A percentile compares a stretch with the other conserved stretches of the same genome.
These are phyloP conservation scores for Crocallis elinguaria DNA, from an alignment of 2,888 invertebrate genomes.

Conservation along the genomic window DNA sequence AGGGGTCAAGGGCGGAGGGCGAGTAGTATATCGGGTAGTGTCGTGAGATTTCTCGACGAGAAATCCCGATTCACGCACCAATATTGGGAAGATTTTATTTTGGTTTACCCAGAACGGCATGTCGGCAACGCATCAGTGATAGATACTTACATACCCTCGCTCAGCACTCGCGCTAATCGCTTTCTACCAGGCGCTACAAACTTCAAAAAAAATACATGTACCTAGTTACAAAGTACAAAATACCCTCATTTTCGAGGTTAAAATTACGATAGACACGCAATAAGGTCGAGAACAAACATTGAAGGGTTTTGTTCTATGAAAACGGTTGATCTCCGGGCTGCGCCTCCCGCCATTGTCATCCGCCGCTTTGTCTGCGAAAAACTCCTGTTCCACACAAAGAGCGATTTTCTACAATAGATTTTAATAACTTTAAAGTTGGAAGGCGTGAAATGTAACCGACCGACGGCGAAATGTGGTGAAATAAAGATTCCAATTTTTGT, in stretches of 20 bases:
- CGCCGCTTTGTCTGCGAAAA: slow-evolving; percentile 57
- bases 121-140: no score
- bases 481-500: background rate
- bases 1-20: no score
- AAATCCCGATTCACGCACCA: no score
- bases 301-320: slow-evolving; percentile 58
- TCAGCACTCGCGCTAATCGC: no score
- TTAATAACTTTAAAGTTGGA: slow-evolving; percentile 25
- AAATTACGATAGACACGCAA: slow-evolving; percentile 10
- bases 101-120: no score
- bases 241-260: background rate
- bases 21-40: no score
- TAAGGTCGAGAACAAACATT: slow-evolving; percentile 45
- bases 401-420: slow-evolving; percentile 27
- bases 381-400: slow-evolving; percentile 41
- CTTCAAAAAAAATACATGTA: no score
- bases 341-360: slow-evolving; percentile 55
- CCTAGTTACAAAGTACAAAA: background rate
- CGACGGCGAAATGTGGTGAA: background rate
- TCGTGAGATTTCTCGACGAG: no score
- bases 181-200: no score
- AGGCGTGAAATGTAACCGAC: slow-evolving; percentile 8
- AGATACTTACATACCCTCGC: no score
- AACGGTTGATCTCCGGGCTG: slow-evolving; percentile 58
- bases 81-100: no score